Percentiles rank a stretch among this genome's conserved stretches.
Evolutionary conservation across 2,888 invertebrate species (phyloP).

Genomic region (Torymus aiolomorphi): DNA sequence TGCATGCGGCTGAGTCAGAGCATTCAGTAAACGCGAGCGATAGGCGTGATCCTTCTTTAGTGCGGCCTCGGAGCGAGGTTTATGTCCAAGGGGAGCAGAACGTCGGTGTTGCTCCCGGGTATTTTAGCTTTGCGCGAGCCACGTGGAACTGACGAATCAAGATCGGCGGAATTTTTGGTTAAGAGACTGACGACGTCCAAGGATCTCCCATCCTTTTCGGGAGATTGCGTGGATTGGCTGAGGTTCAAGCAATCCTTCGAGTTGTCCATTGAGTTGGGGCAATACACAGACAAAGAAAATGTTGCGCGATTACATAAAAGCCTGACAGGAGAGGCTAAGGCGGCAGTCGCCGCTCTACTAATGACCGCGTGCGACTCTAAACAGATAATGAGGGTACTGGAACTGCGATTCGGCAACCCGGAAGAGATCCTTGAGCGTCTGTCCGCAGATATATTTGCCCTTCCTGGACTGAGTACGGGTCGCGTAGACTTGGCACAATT

Average conservation of each 20-base stretch:
- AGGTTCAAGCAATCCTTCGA: not conserved
- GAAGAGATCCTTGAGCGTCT: not conserved
- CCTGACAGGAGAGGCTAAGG: not conserved
- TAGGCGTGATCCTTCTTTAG: too few species aligned
- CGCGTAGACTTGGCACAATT: not conserved
- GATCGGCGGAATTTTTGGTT: too few species aligned
- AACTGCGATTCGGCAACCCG: not conserved
- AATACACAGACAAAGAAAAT: not conserved
- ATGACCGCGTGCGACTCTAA: not conserved
- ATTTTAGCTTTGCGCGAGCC: too few species aligned
- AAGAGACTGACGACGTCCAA: too few species aligned
- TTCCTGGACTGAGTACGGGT: not conserved
- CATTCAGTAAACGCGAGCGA: too few species aligned
- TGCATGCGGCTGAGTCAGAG: too few species aligned
- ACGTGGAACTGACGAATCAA: too few species aligned
- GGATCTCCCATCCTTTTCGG: too few species aligned
- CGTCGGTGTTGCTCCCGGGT: too few species aligned
- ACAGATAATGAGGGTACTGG: not conserved
- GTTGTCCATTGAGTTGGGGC: not conserved
- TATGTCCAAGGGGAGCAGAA: too few species aligned
- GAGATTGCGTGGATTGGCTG: not conserved
- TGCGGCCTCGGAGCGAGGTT: too few species aligned
- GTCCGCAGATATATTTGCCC: not conserved
- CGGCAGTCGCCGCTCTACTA: not conserved
- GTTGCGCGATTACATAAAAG: not conserved